Evolutionary conservation across 1,140 invertebrate genomes (phyloP).

Genomic region (Brachionus rubens): DNA sequence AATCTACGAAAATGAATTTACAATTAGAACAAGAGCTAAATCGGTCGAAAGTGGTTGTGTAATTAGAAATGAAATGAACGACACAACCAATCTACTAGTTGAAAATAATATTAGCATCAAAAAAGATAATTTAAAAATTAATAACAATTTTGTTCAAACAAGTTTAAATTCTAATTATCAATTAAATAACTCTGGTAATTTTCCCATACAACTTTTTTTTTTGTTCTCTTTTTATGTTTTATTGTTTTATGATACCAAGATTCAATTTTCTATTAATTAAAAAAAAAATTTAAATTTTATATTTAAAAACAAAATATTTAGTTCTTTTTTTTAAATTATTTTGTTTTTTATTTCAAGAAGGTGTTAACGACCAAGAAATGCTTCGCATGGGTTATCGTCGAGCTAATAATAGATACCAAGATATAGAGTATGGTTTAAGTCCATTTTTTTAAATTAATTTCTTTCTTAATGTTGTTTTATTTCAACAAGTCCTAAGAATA

Average conservation of each 20-base stretch:
- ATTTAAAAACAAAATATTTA: too few relatives aligned
- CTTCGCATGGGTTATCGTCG: not conserved
- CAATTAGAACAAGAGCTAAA: slow-evolving; percentile 6
- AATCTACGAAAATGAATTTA: slow-evolving; percentile 37
- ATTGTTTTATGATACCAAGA: too few relatives aligned
- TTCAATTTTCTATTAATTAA: too few relatives aligned
- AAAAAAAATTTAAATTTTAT: too few relatives aligned
- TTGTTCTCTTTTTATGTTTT: too few relatives aligned
- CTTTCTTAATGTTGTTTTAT: too few relatives aligned
- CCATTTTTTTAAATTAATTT: not conserved
- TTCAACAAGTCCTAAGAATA: too few relatives aligned
- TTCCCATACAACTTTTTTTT: too few relatives aligned
- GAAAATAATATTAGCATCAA: not conserved
- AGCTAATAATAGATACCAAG: not conserved
- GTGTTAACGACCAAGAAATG: slow-evolving; percentile 15
- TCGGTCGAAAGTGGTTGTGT: not conserved
- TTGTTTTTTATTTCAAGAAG: not conserved
- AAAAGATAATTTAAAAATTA: not conserved
- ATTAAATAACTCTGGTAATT: too few relatives aligned
- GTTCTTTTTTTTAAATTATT: too few relatives aligned
- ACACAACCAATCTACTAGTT: not conserved
- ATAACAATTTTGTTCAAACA: too few relatives aligned
- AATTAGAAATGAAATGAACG: not conserved
- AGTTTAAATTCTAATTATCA: too few relatives aligned
- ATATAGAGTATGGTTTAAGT: not conserved